A percentile compares a stretch with the other conserved stretches of the same genome.
These are phyloP conservation scores for Pagetopsis macropterus DNA, from an alignment of 2,797 vertebrate species.

Conservation along the genomic window DNA sequence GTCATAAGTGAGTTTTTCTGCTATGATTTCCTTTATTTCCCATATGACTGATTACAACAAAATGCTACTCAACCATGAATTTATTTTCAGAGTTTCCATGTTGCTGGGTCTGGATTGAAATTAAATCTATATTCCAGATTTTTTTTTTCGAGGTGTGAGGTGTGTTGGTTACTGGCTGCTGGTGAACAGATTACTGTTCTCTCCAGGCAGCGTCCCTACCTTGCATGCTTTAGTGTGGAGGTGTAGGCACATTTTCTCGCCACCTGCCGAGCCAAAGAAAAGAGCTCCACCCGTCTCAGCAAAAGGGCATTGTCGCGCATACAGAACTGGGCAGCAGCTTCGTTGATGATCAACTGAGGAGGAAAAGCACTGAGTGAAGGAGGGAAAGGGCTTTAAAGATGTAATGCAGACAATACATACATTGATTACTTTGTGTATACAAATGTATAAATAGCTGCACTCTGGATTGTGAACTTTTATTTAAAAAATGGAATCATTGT, in stretches of 20 bases:
- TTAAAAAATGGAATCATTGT: too few species aligned
- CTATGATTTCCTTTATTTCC: conserved; percentile 37
- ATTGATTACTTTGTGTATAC: neutral
- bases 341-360: conserved; percentile 94
- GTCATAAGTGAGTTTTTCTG: conserved; percentile 11
- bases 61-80: neutral
- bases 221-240: conserved; percentile 91
- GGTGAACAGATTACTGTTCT: conserved; percentile 9
- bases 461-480: neutral
- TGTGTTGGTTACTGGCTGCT: conserved; percentile 1
- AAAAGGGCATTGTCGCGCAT: conserved; percentile 94
- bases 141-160: neutral
- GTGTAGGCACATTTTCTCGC: conserved; percentile 96
- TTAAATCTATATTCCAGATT: neutral
- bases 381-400: conserved; percentile 18
- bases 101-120: neutral
- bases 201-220: conserved; percentile 79
- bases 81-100: neutral
- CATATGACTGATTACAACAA: neutral
- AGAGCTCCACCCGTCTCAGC: conserved; percentile 94
- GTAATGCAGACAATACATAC: neutral
- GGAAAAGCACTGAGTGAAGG: conserved; percentile 47
- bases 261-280: conserved; percentile 94
- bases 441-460: neutral
- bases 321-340: conserved; percentile 97